Evolutionary conservation across 2,797 vertebrate genomes (phyloP), one percentile per base, ranked within the genome.

Genomic region (Trematomus bernacchii): DNA sequence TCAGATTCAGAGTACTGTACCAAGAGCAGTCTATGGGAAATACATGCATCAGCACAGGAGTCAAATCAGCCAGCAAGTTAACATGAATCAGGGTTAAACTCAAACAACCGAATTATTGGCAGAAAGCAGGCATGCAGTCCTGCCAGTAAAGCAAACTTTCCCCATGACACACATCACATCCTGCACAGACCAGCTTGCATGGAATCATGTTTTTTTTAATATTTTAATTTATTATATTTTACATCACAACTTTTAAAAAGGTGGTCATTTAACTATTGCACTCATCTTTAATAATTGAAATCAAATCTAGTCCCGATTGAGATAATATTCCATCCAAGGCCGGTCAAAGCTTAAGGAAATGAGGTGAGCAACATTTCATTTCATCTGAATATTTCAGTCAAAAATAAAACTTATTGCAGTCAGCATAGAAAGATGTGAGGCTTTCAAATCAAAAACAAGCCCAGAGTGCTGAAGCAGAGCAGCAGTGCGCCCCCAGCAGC

Each of bases 1-100:
- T 89, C 85, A 93, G 92, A 93, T 93, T 94, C 92, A 94, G 93
- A 94, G 93, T 79, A 84, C 66, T 90, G 91, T 87, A 91, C 89
- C 91, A 86, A 89, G 87, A 90, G 75, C 84, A 81, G 77, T 89
- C 73, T 79, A 89, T 33, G 83, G 84, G 89, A 84, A 91, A 81
- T 53, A 90, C 93, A 94, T 93, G 92, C 93, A 71, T 89, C 84
- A 91, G 88, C 84, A 85, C 86, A 74, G 66, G 80, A 80, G 70
- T 82, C 82, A 89, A 82, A 79, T 81, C 86, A 91, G 89, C 92
- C 91, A 93, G 86, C 81, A 69, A 76, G 80, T 89, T 86, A 88
- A 89, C 72, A 88, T 58, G 66, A 78, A 80, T 87, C 77, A 81
- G 81, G 85, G 81, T 88, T 89, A 85, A 71, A 72, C 27, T 80